Base-by-base conservation (phyloP, 2,113 vertebrate genomes). In the Sander vitreus region DNA sequence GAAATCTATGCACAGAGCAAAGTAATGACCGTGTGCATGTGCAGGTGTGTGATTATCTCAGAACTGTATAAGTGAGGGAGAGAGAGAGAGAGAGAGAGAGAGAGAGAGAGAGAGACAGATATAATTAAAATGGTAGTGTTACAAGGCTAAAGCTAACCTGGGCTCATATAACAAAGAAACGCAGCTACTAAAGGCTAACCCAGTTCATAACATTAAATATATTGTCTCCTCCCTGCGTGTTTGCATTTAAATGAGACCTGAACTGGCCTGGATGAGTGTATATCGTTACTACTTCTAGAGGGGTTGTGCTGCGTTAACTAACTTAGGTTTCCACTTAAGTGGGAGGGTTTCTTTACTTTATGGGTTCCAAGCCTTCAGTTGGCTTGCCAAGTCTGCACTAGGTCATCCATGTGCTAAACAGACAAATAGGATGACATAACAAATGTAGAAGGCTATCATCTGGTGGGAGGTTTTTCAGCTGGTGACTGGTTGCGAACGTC, bases 1-100 rank as follows among this genome's bases (percentile, higher is more conserved):
- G 48, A 89, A 86, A 73, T 85, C 57, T 81, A 62, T 71, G 75
- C 83, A 67, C 10, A 4, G 6, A 48, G 78, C 75, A 81, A 71
- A 86, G 18, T 78, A 83, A 86, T 80, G 84, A 43, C 65, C 3
- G 2, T 76, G 78, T 45, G 76, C 64, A 21, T 60, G 77, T 45
- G 83, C 55, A 77, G 33, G 64, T 47, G 81, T 63, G 76, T 68
- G 67, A 74, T 82, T 83, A 36, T 50, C 25, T 78, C 54, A 54
- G 23, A 75, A 47, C 66, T 65, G 36, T 59, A 12, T 3, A 15
- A 72, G 39, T 43, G 39, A 43, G 39, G 9, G 10, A 43, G 39
- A 43, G 39, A 43, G 39, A 43, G 18, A 10, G n/a, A 74, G 68
- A 33, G 53, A 51, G 16, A n/a, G 14, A 76, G 3, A 19, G 6